phyloP scores from a whole-genome alignment of 2,888 invertebrate species.

The Brachypalpus laphriformis region DNA sequence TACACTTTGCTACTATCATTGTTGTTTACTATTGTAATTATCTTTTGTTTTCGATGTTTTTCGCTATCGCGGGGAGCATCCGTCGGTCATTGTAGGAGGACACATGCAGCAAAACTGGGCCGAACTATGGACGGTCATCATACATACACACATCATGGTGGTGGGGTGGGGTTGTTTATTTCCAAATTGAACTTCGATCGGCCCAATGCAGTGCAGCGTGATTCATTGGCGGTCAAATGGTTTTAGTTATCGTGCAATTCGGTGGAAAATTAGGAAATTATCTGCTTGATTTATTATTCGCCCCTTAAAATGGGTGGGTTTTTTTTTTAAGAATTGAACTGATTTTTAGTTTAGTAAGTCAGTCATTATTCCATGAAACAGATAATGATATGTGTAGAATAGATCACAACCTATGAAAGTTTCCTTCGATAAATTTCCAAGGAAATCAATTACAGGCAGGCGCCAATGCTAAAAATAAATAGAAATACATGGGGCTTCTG shows the following conservation, averaged over 20 bases:
- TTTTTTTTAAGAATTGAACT: neutral
- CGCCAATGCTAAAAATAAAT: conserved; percentile 19
- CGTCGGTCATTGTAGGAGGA: conserved; percentile 29
- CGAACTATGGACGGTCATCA: conserved; percentile 26
- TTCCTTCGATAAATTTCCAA: neutral
- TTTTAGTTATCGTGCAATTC: neutral
- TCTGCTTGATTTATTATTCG: conserved; percentile 17
- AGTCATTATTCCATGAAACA: neutral
- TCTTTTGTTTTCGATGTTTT: conserved; percentile 61
- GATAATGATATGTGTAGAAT: neutral
- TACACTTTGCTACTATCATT: conserved; percentile 4
- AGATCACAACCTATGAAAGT: neutral
- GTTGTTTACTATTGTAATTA: conserved; percentile 63
- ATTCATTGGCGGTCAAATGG: conserved; percentile 24
- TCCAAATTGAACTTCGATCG: conserved; percentile 42
- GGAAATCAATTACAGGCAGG: neutral
- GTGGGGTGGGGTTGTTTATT: conserved; percentile 2
- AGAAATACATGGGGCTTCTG: neutral
- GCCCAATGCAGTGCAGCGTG: conserved; percentile 19
- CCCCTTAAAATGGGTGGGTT: neutral
- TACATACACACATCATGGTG: neutral
- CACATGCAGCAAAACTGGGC: conserved; percentile 13
- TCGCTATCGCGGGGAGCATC: conserved; percentile 30
- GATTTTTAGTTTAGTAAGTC: neutral
- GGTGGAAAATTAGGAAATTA: conserved; percentile 21